Evolutionary conservation across 2,888 invertebrate species (phyloP).

Genomic region (Teinopalpus imperialis): DNA sequence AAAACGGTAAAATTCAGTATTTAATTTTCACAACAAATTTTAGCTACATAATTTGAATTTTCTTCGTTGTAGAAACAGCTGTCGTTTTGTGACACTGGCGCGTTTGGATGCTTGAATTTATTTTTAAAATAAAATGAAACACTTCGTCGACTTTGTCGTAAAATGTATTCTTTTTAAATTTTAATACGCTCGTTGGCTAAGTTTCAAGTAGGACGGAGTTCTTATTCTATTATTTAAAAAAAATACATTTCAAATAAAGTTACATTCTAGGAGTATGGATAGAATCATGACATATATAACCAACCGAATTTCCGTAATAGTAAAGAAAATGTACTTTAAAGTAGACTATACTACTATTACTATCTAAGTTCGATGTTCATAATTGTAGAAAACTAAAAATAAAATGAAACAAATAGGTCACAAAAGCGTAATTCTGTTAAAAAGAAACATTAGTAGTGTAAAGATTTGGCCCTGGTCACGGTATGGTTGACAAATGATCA

Average conservation of each 20-base stretch:
- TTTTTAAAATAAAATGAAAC: slow-evolving; percentile 42
- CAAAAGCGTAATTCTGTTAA: too few species aligned
- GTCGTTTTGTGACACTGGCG: slow-evolving; percentile 44
- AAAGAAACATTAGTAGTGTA: too few species aligned
- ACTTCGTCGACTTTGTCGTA: slow-evolving; percentile 24
- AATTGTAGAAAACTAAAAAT: too few species aligned
- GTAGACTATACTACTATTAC: too few species aligned
- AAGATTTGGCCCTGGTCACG: slow-evolving; percentile 28
- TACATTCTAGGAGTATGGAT: slow-evolving; percentile 19
- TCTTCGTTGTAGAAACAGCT: slow-evolving; percentile 46
- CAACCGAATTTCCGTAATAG: too few species aligned
- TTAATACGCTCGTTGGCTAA: slow-evolving; percentile 13
- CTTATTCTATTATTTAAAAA: too few species aligned
- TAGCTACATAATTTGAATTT: slow-evolving; percentile 52
- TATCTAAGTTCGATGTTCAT: too few species aligned
- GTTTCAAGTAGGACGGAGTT: slow-evolving; percentile 25
- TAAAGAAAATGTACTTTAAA: too few species aligned
- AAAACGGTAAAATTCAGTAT: slow-evolving; percentile 25
- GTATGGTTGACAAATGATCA: slow-evolving; percentile 50
- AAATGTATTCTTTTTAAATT: slow-evolving; percentile 20
- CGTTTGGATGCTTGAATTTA: slow-evolving; percentile 37
- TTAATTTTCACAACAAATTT: slow-evolving; percentile 44
- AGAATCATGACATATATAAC: too few species aligned
- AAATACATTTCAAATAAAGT: too few species aligned
- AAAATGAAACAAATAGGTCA: too few species aligned